Base-by-base conservation (phyloP, 1,140 invertebrate species). In the Trichonephila clavipes region DNA sequence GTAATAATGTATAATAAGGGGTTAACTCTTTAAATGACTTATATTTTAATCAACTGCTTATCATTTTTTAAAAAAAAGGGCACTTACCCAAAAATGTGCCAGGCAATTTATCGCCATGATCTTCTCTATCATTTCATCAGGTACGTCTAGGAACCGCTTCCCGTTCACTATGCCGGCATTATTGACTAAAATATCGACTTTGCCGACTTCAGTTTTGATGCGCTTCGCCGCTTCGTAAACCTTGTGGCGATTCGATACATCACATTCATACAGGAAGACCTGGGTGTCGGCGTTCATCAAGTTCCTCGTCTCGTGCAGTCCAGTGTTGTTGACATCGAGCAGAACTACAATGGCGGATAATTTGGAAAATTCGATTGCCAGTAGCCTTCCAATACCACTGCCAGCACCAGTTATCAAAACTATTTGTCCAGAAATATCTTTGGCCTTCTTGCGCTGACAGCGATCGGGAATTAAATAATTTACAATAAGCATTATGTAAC, bases 131-230 rank as follows among this genome's bases (percentile, higher is more conserved):
- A 96, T 95, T 19, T 95, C 94, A 96, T 99, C 98, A 0, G 98
- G 97, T 82, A 97, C 97, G 58, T 99, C 97, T 94, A 99, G 96
- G 51, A 99, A 96, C 69, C 97, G 97, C 90, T 97, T 97, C 0
- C 98, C 98, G 28, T 97, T 98, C 2, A 99, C 98, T 64, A 99
- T 97, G 34, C 98, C 98, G 44, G 98, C 98, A 96, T 99, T 99
- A 96, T 99, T 99, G 24, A 99, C 97, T 18, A 99, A 95, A 87
- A 99, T 97, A 24, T 97, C 97, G 10, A 99, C 97, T 96, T 97
- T 97, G 94, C 98, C 98, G 58, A 99, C 97, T 96, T 99, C 98
- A 94, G 97, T 96, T 94, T 97, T 97, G 0, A 99, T 97, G 95
- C 97, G 96, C 40, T 97, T 96, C 0, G 98, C 98, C 24, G 97